Conservation (phyloP, 53 echinoderm and acorn worm genomes). For the Hippasteria phrygiana region DNA sequence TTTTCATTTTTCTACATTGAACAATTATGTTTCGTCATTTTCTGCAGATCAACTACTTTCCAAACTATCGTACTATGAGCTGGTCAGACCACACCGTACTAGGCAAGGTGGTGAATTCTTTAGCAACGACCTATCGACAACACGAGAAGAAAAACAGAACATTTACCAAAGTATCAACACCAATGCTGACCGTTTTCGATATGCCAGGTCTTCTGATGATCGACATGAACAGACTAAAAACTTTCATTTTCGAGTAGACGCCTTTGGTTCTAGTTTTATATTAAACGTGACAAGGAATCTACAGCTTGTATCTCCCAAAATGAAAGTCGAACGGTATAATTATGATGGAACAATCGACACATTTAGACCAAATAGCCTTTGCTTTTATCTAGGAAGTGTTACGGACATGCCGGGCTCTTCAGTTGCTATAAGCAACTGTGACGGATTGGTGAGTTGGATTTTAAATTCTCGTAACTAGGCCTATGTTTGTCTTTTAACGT, state of each 20-base stretch:
- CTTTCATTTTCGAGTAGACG: conserved; percentile 80
- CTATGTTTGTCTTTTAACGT: neutral
- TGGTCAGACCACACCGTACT: conserved; percentile 85
- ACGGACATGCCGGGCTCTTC: conserved; percentile 59
- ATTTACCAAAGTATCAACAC: conserved; percentile 58
- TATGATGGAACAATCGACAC: conserved; percentile 71
- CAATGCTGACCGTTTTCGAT: conserved; percentile 7
- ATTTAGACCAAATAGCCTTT: conserved; percentile 67
- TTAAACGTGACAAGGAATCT: conserved; percentile 82
- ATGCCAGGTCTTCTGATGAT: conserved; percentile 17
- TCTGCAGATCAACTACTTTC: conserved; percentile 88
- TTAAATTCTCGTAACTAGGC: neutral
- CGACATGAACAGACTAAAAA: neutral
- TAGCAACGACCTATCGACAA: conserved; percentile 78
- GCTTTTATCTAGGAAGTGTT: conserved; percentile 85
- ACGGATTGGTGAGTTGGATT: conserved; percentile 84
- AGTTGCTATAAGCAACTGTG: conserved; percentile 93
- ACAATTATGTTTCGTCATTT: neutral
- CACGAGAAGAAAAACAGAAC: conserved; percentile 67
- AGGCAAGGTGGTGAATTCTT: conserved; percentile 88
- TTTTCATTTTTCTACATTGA: no score
- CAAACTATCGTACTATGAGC: conserved; percentile 82
- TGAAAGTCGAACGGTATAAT: conserved; percentile 72
- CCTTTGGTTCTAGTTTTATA: conserved; percentile 78
- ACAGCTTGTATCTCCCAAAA: conserved; percentile 75